Base-by-base conservation (phyloP, 2,888 invertebrate genomes). In the Noctua janthe region DNA sequence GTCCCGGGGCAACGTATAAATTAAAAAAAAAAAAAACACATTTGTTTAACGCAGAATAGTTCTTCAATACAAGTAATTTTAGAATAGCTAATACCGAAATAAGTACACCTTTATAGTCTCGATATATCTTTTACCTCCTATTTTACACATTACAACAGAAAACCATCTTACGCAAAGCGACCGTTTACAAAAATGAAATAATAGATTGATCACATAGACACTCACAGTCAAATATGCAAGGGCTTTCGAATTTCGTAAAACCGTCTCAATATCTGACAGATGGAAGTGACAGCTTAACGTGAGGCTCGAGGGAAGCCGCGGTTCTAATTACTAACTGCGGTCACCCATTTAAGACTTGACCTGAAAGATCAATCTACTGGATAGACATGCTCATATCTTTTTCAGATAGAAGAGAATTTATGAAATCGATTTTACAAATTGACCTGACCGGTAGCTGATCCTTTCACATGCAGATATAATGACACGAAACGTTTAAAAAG, bases 251-350 rank as follows among this genome's bases (percentile, higher is more conserved):
- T 72, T 47, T 81, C 15, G 56, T 47, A 66, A 35, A 59, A 51
- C 66, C 11, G 6, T 23, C 20, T 6, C 6, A 35, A 17, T 17
- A 64, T 39, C 62, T 54, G 74, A 74, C 39, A 76, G 29, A 20
- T 29, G 0, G 7, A 7, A 64, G 6, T 66, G 76, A 82, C 76
- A 71, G 64, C 1, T 29, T 1, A n/a, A 43, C 49, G 15, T 59
- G 3, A 5, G 49, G 15, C 35, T 51, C 20, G 10, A n/a, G 35
- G 20, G 39, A 70, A 15, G 15, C 15, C 43, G 56, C 51, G 64
- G 56, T 76, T 64, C 49, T 59, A 76, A 83, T 83, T 83, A 15
- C 15, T 71, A 51, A 81, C 29, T n/a, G 43, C 49, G 11, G 5
- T 66, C 29, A 81, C 23, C 39, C 39, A 49, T 64, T 70, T 71